Evolutionary conservation across 2,888 invertebrate genomes (phyloP), one percentile per base, ranked within the genome.

Genomic region (Euzetes globulus): DNA sequence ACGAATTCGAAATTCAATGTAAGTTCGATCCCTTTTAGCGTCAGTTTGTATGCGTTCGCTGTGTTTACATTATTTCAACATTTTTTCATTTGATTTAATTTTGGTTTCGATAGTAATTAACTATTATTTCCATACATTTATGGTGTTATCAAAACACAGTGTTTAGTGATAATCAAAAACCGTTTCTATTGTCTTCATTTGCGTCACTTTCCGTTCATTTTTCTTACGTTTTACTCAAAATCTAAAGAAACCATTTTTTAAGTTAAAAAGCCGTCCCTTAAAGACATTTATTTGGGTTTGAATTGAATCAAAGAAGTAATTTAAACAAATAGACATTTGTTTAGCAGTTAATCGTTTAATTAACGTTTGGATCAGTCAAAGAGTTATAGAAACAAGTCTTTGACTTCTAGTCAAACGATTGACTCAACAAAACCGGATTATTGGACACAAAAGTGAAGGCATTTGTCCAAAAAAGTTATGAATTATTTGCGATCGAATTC

Each of bases 171-270:
- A 55, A 55, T 52, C 22, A 25, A 55, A 55, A 55, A 7, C 55
- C 41, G 13, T 41, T 41, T 41, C 55, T 25, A 55, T 58, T 58
- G 58, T 58, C 27, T 19, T 29, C 17, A n/a, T 27, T 58, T 41
- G 6, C 41, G 41, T 41, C 13, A 41, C 13, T 41, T 41, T 41
- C 41, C 58, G 19, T 50, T 58, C 58, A 15, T 17, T 27, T 58
- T 1, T 58, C 27, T 58, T 55, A 55, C 22, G 55, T 55, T 55
- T 55, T 15, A 41, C 41, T 41, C 19, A 6, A 25, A 11, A 55
- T 13, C 55, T 19, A 58, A 58, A 22, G 58, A 58, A 58, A 58
- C 58, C 58, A 58, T 58, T 58, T 58, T 58, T 29, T 58, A 27
- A 13, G 55, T 19, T 5, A 5, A n/a, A 19, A 50, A 50, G n/a